phyloP scores from a whole-genome alignment of 2,888 invertebrate genomes.

The Heliconius ethilla region DNA sequence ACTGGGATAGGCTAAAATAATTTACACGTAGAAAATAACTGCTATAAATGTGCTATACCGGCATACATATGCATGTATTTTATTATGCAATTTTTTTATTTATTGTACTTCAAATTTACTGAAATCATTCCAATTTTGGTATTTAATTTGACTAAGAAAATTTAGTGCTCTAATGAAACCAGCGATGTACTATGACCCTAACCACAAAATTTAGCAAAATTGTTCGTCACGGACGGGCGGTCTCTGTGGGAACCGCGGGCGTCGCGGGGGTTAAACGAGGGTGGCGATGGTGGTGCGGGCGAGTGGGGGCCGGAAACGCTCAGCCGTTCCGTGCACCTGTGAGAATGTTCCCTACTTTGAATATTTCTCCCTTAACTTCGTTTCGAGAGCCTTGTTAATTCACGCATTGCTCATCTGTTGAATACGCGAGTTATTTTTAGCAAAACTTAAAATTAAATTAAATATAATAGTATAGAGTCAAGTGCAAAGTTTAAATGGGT shows the following conservation, averaged over 20 bases:
- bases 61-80: too few relatives aligned
- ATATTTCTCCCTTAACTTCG: conserved; percentile 54
- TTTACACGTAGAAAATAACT: too few relatives aligned
- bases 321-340: conserved; percentile 75
- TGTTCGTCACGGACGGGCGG: conserved; percentile 67
- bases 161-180: conserved; percentile 37
- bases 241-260: conserved; percentile 71
- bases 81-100: too few relatives aligned
- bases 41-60: too few relatives aligned
- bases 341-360: conserved; percentile 71
- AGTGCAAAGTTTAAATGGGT: conserved; percentile 53
- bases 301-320: conserved; percentile 76
- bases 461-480: conserved; percentile 47
- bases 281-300: conserved; percentile 46
- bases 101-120: not conserved
- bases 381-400: conserved; percentile 52
- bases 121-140: not conserved
- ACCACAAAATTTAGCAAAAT: conserved; percentile 67
- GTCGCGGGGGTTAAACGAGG: conserved; percentile 52
- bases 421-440: conserved; percentile 37
- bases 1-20: too few relatives aligned
- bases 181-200: conserved; percentile 54
- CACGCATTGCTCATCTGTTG: conserved; percentile 52
- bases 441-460: not conserved
- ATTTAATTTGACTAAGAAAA: not conserved